Percentiles rank a stretch among this genome's conserved stretches.
These are phyloP conservation scores for Nomia melanderi DNA, from an alignment of 1,140 invertebrate species.

Conservation along the genomic window DNA sequence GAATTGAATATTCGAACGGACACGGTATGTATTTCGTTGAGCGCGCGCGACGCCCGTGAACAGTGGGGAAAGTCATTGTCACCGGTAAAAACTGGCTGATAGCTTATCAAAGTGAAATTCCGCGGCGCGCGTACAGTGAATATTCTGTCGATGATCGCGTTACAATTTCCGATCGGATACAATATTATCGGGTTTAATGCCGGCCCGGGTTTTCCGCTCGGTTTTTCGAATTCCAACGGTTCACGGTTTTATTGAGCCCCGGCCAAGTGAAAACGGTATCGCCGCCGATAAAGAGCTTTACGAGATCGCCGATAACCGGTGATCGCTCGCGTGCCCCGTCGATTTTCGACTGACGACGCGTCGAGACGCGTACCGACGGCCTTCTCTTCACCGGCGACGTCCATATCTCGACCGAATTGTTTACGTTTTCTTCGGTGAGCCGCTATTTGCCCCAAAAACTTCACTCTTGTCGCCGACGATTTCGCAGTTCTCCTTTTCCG, in stretches of 20 bases:
- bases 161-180: neutral
- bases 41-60: neutral
- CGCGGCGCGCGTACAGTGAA: neutral
- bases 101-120: conserved; percentile 4
- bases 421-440: neutral
- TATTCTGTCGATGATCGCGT: neutral
- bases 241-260: conserved; percentile 21
- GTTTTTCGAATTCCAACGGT: conserved; percentile 32
- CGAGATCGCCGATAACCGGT: conserved; percentile 45
- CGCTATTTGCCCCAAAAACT: neutral
- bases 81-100: neutral
- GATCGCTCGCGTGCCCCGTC: conserved; percentile 39
- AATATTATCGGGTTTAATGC: conserved; percentile 9
- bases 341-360: conserved; percentile 33
- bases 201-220: conserved; percentile 4
- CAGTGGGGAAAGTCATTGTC: neutral
- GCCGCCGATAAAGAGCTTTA: conserved; percentile 43
- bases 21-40: neutral
- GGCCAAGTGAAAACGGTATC: conserved; percentile 43
- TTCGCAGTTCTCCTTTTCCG: neutral
- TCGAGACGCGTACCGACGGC: conserved; percentile 16
- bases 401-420: neutral
- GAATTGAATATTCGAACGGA: neutral
- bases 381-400: neutral
- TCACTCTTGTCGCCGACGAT: neutral